These are phyloP conservation scores for Eustalomyia histrio DNA, from an alignment of 2,888 invertebrate genomes.

Conservation along the genomic window DNA sequence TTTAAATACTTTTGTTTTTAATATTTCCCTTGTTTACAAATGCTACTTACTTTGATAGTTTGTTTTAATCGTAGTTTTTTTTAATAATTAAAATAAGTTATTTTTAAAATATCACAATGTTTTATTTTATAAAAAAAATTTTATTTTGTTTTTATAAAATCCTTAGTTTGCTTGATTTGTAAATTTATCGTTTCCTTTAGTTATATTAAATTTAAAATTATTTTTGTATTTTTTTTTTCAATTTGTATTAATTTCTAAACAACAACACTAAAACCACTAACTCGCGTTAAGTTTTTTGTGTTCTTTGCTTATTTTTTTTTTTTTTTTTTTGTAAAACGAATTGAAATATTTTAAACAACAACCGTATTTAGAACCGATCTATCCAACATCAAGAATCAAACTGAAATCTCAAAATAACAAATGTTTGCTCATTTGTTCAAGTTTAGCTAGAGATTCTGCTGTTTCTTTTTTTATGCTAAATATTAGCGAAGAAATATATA, in stretches of 20 bases:
- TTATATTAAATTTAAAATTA: slow-evolving; percentile 33
- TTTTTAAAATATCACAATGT: slow-evolving; percentile 65
- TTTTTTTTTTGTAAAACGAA: slow-evolving; percentile 21
- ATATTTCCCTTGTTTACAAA: neutral
- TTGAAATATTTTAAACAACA: slow-evolving; percentile 55
- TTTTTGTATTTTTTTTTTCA: slow-evolving; percentile 41
- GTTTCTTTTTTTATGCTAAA: neutral
- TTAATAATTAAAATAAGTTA: slow-evolving; percentile 55
- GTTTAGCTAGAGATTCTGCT: slow-evolving; percentile 42
- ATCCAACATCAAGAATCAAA: slow-evolving; percentile 79
- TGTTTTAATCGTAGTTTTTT: slow-evolving; percentile 18
- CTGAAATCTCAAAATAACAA: slow-evolving; percentile 70
- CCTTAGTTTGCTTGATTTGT: slow-evolving; percentile 59
- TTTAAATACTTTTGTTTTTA: neutral
- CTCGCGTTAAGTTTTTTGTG: slow-evolving; percentile 15
- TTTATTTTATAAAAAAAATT: slow-evolving; percentile 43
- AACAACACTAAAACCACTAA: slow-evolving; percentile 50
- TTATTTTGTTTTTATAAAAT: slow-evolving; percentile 38
- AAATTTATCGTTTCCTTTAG: slow-evolving; percentile 54
- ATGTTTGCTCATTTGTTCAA: slow-evolving; percentile 57
- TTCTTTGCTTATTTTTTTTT: slow-evolving; percentile 63
- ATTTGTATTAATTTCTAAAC: slow-evolving; percentile 33
- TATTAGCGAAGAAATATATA: slow-evolving; percentile 2
- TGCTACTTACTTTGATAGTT: slow-evolving; percentile 53
- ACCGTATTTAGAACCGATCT: slow-evolving; percentile 77